Conservation (phyloP, 2,797 vertebrate species). For the Enteromius anoplus region DNA sequence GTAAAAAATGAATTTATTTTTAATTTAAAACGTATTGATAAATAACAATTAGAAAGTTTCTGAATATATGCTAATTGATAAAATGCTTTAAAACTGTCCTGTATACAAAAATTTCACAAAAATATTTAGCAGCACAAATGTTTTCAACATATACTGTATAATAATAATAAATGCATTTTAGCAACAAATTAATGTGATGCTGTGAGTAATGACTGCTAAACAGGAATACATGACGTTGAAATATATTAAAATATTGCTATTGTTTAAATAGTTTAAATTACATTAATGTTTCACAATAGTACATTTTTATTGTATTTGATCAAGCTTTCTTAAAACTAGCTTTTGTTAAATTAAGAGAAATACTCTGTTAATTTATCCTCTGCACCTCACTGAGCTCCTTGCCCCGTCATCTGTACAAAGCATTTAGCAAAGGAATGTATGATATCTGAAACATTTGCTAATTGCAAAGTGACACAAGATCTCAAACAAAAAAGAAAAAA, state of each 20-base stretch:
- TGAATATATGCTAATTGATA: not conserved
- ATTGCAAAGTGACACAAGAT: conserved; percentile 39
- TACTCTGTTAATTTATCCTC: not conserved
- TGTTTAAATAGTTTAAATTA: not conserved
- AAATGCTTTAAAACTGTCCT: not conserved
- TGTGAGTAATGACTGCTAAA: not conserved
- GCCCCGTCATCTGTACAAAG: conserved; percentile 40
- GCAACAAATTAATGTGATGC: not conserved
- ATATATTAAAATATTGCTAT: not conserved
- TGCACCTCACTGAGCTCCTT: not conserved
- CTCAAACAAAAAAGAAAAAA: not conserved
- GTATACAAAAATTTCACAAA: not conserved
- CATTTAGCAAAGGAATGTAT: conserved; percentile 51
- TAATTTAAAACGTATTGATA: not conserved
- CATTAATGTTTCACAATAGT: not conserved
- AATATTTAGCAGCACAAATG: not conserved
- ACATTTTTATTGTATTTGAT: not conserved
- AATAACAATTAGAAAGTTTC: not conserved
- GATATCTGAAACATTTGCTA: conserved; percentile 39
- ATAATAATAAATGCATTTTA: not conserved
- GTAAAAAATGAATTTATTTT: not conserved
- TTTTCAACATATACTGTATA: not conserved
- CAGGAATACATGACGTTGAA: not conserved
- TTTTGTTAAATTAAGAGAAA: too few relatives aligned
- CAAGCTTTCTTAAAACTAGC: too few relatives aligned